Conservation (phyloP, 2,888 invertebrate species). For the Xestobium rufovillosum region DNA sequence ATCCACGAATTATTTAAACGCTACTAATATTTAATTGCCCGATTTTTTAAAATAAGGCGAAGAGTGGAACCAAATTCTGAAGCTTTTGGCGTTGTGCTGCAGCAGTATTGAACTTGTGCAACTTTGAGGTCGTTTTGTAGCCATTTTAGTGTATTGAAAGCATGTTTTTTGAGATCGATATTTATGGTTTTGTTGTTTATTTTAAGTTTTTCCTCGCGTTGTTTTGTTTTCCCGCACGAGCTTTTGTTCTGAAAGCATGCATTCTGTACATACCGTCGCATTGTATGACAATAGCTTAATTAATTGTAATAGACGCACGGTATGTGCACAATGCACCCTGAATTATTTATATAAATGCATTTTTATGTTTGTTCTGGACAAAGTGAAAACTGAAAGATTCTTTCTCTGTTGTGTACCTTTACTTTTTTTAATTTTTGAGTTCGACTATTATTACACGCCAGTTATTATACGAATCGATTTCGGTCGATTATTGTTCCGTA, state of each 20-base stretch:
- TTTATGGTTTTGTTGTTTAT: slow-evolving; percentile 39
- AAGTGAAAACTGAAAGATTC: too few species aligned
- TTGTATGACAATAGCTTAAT: slow-evolving; percentile 20
- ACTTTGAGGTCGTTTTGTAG: too few species aligned
- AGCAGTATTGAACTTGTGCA: too few species aligned
- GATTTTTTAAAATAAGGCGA: too few species aligned
- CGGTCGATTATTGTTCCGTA: slow-evolving; percentile 38
- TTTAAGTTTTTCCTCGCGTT: slow-evolving; percentile 36
- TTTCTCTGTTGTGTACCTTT: too few species aligned
- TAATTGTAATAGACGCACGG: slow-evolving; percentile 19
- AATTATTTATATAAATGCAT: too few species aligned
- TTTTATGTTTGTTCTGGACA: too few species aligned
- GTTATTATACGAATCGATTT: too few species aligned
- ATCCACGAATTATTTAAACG: too few species aligned
- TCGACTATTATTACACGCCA: background rate
- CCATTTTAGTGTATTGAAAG: slow-evolving; percentile 35
- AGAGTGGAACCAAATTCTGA: too few species aligned
- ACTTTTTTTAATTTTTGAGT: background rate
- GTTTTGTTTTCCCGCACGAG: slow-evolving; percentile 33
- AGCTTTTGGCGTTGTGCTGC: too few species aligned
- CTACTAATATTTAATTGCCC: too few species aligned
- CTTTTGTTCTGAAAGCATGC: slow-evolving; percentile 27
- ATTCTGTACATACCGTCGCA: slow-evolving; percentile 23
- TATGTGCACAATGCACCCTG: slow-evolving; percentile 25
- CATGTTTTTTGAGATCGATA: slow-evolving; percentile 38